Conservation (phyloP, 92 coral and sea anemone species). For the Micromussa lordhowensis region DNA sequence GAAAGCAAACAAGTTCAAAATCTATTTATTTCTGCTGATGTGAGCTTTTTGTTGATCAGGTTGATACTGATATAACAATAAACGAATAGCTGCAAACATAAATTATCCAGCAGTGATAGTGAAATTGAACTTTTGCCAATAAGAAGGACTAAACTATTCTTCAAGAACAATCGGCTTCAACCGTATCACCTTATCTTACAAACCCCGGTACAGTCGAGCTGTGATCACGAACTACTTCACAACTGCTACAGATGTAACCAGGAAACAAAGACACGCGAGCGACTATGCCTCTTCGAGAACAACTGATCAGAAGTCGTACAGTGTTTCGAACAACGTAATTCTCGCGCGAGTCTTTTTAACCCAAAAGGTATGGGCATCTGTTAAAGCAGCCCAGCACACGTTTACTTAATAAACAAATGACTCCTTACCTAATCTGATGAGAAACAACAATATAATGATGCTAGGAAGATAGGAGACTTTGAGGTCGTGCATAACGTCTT, state of each 20-base stretch:
- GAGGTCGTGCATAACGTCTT: constrained; percentile 26
- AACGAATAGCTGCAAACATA: neutral
- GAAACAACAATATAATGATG: constrained; percentile 13
- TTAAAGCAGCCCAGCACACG: neutral
- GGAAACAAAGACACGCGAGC: neutral
- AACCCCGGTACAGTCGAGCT: constrained; percentile 12
- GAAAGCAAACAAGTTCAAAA: neutral
- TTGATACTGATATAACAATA: neutral
- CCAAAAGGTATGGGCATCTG: neutral
- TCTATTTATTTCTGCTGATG: neutral
- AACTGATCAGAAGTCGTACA: neutral
- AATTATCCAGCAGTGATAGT: neutral
- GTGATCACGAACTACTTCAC: constrained; percentile 32
- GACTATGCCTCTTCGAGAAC: neutral
- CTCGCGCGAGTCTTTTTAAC: neutral
- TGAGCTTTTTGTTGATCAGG: neutral
- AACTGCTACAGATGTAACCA: neutral
- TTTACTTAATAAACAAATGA: neutral
- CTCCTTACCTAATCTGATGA: constrained; percentile 38
- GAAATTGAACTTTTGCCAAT: constrained; percentile 31
- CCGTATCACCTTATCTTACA: constrained; percentile 23
- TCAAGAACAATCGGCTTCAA: constrained; percentile 38
- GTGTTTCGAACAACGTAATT: neutral
- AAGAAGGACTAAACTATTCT: constrained; percentile 18
- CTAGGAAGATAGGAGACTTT: constrained; percentile 10